Evolutionary conservation across 2,888 invertebrate species (phyloP), one percentile per base, ranked within the genome.

Genomic region (Beris morrisii): DNA sequence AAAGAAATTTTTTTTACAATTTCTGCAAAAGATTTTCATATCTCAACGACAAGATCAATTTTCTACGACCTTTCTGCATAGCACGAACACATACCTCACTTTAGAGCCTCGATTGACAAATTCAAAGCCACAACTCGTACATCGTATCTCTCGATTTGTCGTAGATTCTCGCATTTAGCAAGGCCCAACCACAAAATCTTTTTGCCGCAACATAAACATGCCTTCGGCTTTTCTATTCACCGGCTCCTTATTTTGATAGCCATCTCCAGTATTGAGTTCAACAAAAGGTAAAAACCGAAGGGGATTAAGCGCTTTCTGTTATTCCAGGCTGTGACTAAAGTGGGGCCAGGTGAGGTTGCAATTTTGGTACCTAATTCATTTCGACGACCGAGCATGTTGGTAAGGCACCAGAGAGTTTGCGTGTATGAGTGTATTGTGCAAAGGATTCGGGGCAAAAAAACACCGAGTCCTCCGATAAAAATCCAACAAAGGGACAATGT

Each of bases 181-280:
- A 45, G 50, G 32, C 46, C 38, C 15, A 50, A 7, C 52, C 52
- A 32, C 50, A 61, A 48, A 61, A 50, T 61, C 61, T 61, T 61
- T 61, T 61, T 50, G 61, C 28, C 50, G 32, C 52, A 61, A 52
- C 52, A 61, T 61, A 61, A 61, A 61, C 61, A 61, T 61, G 61
- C 61, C 61, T 61, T 22, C 32, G 61, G 61, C 61, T 46, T 61
- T 52, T 61, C 61, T 52, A 61, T 61, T 61, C 61, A 52, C 32
- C 61, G 52, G 50, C 61, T 61, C 50, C 61, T 61, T 61, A 61
- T 61, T 61, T 61, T 61, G 61, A 61, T 61, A 61, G 61, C 61
- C 61, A 61, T 61, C 50, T 61, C 52, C 31, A 43, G 61, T 12
- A 50, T 61, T 61, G 22, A n/a, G 32, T 6, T 38, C 32, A 50